A percentile compares a stretch with the other conserved stretches of the same genome.
Evolutionary conservation across 2,888 invertebrate species (phyloP).

Genomic region (Lochmaea capreae): DNA sequence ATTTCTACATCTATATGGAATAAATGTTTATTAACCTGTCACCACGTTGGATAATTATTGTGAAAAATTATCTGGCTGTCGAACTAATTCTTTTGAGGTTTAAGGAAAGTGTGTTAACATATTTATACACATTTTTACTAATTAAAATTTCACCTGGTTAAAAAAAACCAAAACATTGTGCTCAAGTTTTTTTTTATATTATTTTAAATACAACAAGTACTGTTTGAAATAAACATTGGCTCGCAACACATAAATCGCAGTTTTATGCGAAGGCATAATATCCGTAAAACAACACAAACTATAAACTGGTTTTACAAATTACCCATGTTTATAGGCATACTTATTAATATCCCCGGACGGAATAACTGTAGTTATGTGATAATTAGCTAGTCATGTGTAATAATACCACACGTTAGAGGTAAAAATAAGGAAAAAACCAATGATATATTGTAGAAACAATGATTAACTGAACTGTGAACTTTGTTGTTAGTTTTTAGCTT

Average conservation of each 20-base stretch:
- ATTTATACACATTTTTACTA: too few relatives aligned
- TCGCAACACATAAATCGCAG: background rate
- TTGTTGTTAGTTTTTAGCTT: too few relatives aligned
- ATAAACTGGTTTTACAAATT: conserved; percentile 7
- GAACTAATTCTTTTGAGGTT: too few relatives aligned
- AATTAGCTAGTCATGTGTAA: conserved; percentile 2
- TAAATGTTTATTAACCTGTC: too few relatives aligned
- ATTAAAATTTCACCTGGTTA: too few relatives aligned
- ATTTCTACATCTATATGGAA: too few relatives aligned
- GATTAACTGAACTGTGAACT: background rate
- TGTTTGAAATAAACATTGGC: conserved; percentile 2
- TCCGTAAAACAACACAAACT: background rate
- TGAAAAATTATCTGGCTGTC: too few relatives aligned
- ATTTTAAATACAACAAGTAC: background rate
- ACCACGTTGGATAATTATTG: too few relatives aligned
- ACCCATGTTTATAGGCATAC: background rate
- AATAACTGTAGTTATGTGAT: conserved; percentile 7
- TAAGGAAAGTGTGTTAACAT: too few relatives aligned
- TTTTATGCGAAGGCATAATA: background rate
- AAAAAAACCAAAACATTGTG: too few relatives aligned
- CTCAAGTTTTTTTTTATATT: background rate
- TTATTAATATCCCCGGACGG: background rate
- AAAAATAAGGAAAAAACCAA: background rate
- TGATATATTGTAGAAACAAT: background rate
- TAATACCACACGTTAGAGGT: background rate